Conservation (phyloP, 2,888 invertebrate genomes). For the Agriotes lineatus region DNA sequence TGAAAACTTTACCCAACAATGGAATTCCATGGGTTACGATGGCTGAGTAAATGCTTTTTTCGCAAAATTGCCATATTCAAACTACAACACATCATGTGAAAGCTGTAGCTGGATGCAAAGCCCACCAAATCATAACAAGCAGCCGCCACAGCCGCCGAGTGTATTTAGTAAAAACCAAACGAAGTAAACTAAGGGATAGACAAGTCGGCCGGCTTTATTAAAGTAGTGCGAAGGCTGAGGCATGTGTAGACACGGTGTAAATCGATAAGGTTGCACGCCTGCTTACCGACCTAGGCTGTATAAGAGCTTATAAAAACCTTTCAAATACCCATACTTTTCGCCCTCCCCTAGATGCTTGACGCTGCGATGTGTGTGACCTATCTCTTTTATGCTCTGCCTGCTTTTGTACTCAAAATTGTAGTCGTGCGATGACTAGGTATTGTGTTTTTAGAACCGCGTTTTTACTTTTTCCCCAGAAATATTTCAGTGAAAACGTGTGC, state of each 20-base stretch:
- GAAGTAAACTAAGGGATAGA: conserved; percentile 9
- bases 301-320: conserved; percentile 46
- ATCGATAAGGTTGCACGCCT: conserved; percentile 45
- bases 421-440: conserved; percentile 44
- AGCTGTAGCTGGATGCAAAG: too few species aligned
- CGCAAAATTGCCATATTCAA: too few species aligned
- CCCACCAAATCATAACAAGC: not conserved
- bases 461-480: conserved; percentile 21
- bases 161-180: conserved; percentile 17
- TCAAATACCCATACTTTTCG: conserved; percentile 45
- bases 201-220: conserved; percentile 32
- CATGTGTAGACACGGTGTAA: conserved; percentile 44
- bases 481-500: conserved; percentile 25
- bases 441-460: conserved; percentile 38
- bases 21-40: too few species aligned
- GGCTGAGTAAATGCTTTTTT: too few species aligned
- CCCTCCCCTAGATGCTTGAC: conserved; percentile 40
- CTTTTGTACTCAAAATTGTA: conserved; percentile 45
- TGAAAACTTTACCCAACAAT: too few species aligned
- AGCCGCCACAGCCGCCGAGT: not conserved
- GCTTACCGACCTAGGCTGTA: conserved; percentile 43
- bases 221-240: conserved; percentile 39
- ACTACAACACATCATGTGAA: too few species aligned
- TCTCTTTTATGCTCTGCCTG: conserved; percentile 42
- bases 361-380: conserved; percentile 42